Conservation (phyloP, 2,797 vertebrate genomes). For the Aulostomus chinensis region DNA sequence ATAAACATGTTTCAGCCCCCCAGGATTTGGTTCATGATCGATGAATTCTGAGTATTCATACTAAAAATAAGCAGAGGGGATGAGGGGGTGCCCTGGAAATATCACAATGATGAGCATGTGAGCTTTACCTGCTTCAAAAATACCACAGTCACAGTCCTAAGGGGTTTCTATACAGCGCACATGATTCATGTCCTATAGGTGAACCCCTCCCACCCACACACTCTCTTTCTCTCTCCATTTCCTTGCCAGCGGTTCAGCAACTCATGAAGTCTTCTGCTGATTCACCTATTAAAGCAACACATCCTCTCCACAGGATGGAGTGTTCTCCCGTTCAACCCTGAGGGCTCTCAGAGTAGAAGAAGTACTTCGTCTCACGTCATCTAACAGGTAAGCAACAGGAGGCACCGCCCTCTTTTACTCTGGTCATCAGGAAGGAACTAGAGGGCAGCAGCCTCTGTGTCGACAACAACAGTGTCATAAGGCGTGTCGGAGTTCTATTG, state of each 20-base stretch:
- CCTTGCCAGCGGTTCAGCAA: slow-evolving; percentile 42
- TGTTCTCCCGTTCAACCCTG: slow-evolving; percentile 40
- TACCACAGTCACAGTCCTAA: slow-evolving; percentile 45
- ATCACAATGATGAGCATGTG: slow-evolving; percentile 5
- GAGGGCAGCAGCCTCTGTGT: slow-evolving; percentile 8
- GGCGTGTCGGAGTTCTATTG: slow-evolving; percentile 38
- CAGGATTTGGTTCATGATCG: neutral
- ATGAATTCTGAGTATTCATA: no score
- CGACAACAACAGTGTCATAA: slow-evolving; percentile 38
- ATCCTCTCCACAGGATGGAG: slow-evolving; percentile 39
- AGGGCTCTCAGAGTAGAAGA: slow-evolving; percentile 7
- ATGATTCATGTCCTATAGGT: slow-evolving; percentile 58
- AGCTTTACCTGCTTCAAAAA: slow-evolving; percentile 53
- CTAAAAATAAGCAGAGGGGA: neutral
- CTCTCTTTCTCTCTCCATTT: slow-evolving; percentile 20
- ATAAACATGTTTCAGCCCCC: neutral
- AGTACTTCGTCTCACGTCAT: slow-evolving; percentile 12
- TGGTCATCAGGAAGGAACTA: slow-evolving; percentile 16
- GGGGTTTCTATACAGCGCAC: slow-evolving; percentile 59
- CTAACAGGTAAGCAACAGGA: slow-evolving; percentile 31
- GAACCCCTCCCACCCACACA: slow-evolving; percentile 6
- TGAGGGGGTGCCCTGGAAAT: neutral
- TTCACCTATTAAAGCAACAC: slow-evolving; percentile 58
- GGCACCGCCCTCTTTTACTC: slow-evolving; percentile 11
- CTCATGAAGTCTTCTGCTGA: slow-evolving; percentile 45